Base-by-base conservation (phyloP, 2,888 invertebrate species). In the Cantharis nigra region DNA sequence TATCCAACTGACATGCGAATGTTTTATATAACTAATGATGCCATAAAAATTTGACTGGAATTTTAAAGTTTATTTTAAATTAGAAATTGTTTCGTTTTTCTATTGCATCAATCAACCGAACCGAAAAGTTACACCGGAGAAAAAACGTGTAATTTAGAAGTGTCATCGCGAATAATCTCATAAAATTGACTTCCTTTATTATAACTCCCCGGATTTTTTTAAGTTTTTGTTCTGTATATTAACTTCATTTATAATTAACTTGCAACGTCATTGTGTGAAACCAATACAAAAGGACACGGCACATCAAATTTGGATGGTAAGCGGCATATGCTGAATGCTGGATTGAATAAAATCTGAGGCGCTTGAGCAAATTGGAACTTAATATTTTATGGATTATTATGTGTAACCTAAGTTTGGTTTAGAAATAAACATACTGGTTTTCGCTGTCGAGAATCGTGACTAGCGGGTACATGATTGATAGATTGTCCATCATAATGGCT, bases 401-500 rank as follows among this genome's bases (percentile, higher is more conserved):
- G 64, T 30, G 65, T 72, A 70, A 49, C 26, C 11, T 20, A 69
- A 69, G 14, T 63, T 16, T 20, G 63, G 64, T 76, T 78, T 74
- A 13, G 76, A 33, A 73, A 78, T 69, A 75, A 14, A 82, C 81
- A 76, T 77, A 81, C 83, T 78, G 81, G 82, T 78, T 75, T 49
- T 49, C 77, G 81, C 81, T 84, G 85, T 86, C 85, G 85, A 82
- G 83, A 85, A 83, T 86, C 86, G 86, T 86, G 88, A 88, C 87
- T 86, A 83, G 86, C 86, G 83, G 85, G 82, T 82, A 81, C 78
- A 82, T 88, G 88, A 88, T 88, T 88, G 88, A 88, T 88, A 86
- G 88, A 88, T 87, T 87, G 88, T 88, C 88, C 87, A 87, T 88
- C 88, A 88, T 88, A 87, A 87, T 88, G 87, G 87, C 84, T 84